Conservation (phyloP, 1,140 invertebrate genomes). For the Macrostomum lignano region DNA sequence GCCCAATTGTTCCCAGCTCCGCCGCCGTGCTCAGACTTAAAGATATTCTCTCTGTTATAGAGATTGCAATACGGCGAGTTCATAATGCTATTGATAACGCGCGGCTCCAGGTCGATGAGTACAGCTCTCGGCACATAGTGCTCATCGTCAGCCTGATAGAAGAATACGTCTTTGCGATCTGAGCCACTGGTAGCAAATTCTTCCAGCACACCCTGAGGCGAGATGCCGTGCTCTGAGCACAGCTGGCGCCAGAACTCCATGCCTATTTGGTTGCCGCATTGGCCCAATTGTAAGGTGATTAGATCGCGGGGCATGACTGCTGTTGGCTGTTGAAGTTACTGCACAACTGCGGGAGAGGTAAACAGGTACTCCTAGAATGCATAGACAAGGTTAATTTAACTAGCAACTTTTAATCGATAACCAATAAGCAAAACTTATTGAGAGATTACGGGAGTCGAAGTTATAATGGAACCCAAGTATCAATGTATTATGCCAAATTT, state of each 20-base stretch:
- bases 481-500: too few species aligned
- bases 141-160: conserved; percentile 92
- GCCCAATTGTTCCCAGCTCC: conserved; percentile 99
- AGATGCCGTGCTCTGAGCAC: conserved; percentile 88
- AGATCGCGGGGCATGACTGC: conserved; percentile 99
- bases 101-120: conserved; percentile 71
- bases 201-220: conserved; percentile 69
- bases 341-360: too few species aligned
- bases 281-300: conserved; percentile 83
- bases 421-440: too few species aligned
- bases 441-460: too few species aligned
- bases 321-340: too few species aligned
- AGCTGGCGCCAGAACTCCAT: conserved; percentile 99
- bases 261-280: conserved; percentile 97
- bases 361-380: too few species aligned
- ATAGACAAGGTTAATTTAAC: too few species aligned
- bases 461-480: too few species aligned
- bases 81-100: conserved; percentile 85
- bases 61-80: conserved; percentile 75
- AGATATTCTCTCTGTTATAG: conserved; percentile 93
- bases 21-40: conserved; percentile 79
- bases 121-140: conserved; percentile 92
- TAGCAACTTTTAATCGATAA: too few species aligned
- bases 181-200: conserved; percentile 64
- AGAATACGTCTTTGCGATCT: conserved; percentile 80